Base-by-base conservation (phyloP, 1,140 invertebrate species). In the Diplogasteroides magnus region DNA sequence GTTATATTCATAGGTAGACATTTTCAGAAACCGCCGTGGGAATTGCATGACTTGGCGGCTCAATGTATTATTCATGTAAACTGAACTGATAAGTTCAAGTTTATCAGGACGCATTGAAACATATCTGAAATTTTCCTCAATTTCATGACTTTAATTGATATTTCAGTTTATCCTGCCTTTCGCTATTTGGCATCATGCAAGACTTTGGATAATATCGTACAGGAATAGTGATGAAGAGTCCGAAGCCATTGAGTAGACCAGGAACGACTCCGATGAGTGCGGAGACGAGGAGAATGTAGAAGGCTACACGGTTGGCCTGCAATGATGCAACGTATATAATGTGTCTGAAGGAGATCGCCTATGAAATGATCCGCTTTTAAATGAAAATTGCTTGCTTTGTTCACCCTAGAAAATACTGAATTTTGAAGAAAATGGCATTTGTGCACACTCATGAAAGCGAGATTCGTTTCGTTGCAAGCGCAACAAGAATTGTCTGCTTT, bases 231-330 rank as follows among this genome's bases (percentile, higher is more conserved):
- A 68, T 29, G 55, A 68, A n/a, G 2, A 29, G 61, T 0, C 66
- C 66, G 31, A 68, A 23, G 3, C 66, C 66, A 29, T 68, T 68
- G 6, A 68, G 6, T n/a, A 27, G 31, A 19, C 66, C 66, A 11
- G 66, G 66, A 1, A 68, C 66, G 1, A 68, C 66, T 67, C 66
- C 66, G 25, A 68, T 68, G 2, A 68, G 59, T 23, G 57, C 57
- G 26, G 66, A 59, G 23, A 68, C 66, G 14, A 61, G 15, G 14
- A 68, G 59, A 28, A 68, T 68, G 29, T 68, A 68, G 25, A 68
- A 63, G 2, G 66, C 66, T 19, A 68, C 66, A 14, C 66, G 66
- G 31, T 68, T 68, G 2, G 66, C 66, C 66, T 68, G 29, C 25
- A 68, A 68, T 64, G 57, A n/a, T 11, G 15, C 64, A 19, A n/a